Evolutionary conservation across 2,113 vertebrate species (phyloP), one percentile per base, ranked within the genome.

Genomic region (Lycaon pictus): DNA sequence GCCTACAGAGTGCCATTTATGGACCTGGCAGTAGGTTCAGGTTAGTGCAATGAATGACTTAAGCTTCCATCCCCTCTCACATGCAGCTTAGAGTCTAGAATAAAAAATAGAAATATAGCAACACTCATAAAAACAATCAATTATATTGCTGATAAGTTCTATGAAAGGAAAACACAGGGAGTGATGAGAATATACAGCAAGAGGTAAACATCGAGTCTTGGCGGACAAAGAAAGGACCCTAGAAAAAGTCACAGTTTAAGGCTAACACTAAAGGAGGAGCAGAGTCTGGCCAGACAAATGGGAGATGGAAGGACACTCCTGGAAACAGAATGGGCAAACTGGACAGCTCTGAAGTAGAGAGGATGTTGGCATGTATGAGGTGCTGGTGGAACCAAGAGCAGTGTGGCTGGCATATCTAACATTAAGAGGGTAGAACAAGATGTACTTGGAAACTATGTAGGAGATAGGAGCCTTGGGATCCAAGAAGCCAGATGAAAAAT

Each of bases 341-440:
- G 22, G 15, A 43, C 67, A 71, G 27, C 10, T 55, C 23, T 35
- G 29, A 48, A 37, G 29, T 19, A 6, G 13, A 56, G 25, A 51
- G 22, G 20, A 88, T 20, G 53, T 16, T 22, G 3, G 11, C 6
- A 1, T 1, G 1, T 13, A 11, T 8, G 16, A 15, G 6, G 5
- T 27, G 13, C 25, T 35, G 0, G 55, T 7, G 29, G 29, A 65
- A 80, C 65, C 7, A n/a, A 53, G 13, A 85, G 25, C 12, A 13
- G 17, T 29, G 17, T 20, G 43, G 35, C 35, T 51, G 27, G 2
- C 9, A 11, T 0, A 0, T 29, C 9, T 27, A 56, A 67, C 17
- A 15, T 17, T n/a, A 53, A 51, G 1, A 48, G 2, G 22, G 5
- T 5, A 19, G 3, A 37, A 13, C 4, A n/a, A 4, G 4, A 2